These are phyloP conservation scores for Malachius bipustulatus DNA, from an alignment of 2,888 invertebrate species.

Conservation along the genomic window DNA sequence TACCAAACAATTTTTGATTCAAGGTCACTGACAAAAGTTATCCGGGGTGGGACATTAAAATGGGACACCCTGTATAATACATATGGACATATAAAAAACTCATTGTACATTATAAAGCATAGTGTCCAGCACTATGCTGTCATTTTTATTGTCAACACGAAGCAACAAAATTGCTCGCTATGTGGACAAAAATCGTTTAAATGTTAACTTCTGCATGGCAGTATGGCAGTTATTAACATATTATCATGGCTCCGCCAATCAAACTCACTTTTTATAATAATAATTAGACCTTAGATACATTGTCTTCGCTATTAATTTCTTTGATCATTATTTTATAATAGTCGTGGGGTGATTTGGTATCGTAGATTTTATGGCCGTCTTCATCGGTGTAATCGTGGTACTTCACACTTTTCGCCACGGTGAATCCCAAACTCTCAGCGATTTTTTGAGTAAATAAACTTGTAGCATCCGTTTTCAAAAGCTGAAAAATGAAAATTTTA, in stretches of 20 bases:
- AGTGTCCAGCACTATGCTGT: no score
- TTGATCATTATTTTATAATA: conserved; percentile 54
- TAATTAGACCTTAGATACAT: no score
- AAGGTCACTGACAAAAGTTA: no score
- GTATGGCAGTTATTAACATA: conserved; percentile 38
- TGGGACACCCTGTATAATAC: no score
- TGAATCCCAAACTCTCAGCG: conserved; percentile 54
- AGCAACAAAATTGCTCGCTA: neutral
- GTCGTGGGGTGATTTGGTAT: conserved; percentile 56
- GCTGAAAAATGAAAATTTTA: conserved; percentile 38
- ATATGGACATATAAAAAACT: no score
- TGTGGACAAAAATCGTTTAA: no score
- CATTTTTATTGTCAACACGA: neutral
- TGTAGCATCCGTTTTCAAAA: conserved; percentile 72
- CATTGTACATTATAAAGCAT: no score
- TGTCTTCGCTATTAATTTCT: conserved; percentile 9
- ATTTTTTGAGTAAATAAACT: conserved; percentile 69
- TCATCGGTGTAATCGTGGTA: conserved; percentile 61
- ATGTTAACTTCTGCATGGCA: conserved; percentile 39
- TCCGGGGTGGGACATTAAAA: no score
- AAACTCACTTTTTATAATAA: no score
- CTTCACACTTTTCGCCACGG: conserved; percentile 48
- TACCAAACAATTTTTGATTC: no score
- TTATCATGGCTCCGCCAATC: no score
- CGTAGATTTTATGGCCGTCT: conserved; percentile 47